Percentiles rank a stretch among this genome's conserved stretches.
These are phyloP conservation scores for Drosophila azteca DNA, from an alignment of 1,140 invertebrate species.

Conservation along the genomic window DNA sequence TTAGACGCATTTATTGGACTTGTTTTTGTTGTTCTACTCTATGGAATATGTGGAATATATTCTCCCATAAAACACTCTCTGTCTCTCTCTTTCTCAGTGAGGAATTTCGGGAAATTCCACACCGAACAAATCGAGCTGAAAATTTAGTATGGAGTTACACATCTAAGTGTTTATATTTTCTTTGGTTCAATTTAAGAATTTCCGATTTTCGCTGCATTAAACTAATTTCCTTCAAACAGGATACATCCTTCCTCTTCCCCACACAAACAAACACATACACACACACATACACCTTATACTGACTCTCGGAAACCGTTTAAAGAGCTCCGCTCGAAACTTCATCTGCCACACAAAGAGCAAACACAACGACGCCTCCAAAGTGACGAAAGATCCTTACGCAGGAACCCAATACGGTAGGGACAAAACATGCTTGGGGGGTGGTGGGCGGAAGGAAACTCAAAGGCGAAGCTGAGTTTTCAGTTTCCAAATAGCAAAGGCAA, in stretches of 20 bases:
- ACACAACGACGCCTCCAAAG: conserved; percentile 34
- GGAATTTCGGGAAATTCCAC: too few species aligned
- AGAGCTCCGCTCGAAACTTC: conserved; percentile 43
- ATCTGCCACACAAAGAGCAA: conserved; percentile 48
- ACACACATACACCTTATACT: conserved; percentile 26
- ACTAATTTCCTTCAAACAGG: conserved; percentile 3
- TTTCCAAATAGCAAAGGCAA: conserved; percentile 54
- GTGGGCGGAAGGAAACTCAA: conserved; percentile 29
- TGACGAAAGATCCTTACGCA: conserved; percentile 27
- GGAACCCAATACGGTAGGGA: not conserved
- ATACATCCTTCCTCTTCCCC: conserved; percentile 1
- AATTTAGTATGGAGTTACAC: too few species aligned
- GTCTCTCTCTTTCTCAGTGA: too few species aligned
- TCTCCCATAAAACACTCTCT: too few species aligned
- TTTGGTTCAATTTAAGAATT: too few species aligned
- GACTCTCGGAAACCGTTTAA: conserved; percentile 35
- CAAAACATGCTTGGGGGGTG: conserved; percentile 16
- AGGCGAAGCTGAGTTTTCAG: conserved; percentile 37
- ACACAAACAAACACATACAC: not conserved
- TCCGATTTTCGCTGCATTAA: too few species aligned
- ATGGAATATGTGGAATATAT: too few species aligned
- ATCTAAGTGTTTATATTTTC: too few species aligned
- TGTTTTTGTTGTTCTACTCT: too few species aligned
- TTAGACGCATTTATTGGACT: too few species aligned
- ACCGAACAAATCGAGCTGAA: too few species aligned